Percentiles rank a stretch among this genome's conserved stretches.
These are phyloP conservation scores for Ericerus pela DNA, from an alignment of 1,140 invertebrate genomes.

Conservation along the genomic window DNA sequence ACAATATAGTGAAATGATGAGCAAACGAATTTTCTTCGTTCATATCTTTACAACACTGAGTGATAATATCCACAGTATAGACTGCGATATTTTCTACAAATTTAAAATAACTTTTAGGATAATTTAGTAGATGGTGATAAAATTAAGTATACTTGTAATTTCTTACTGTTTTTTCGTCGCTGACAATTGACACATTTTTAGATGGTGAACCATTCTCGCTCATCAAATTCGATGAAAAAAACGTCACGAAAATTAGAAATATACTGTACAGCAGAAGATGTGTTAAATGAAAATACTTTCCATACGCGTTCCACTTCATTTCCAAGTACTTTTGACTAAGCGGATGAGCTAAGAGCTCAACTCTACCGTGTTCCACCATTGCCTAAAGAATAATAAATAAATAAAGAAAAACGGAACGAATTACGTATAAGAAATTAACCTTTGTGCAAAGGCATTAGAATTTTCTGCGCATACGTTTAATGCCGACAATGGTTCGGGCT, in stretches of 20 bases:
- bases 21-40: too few relatives aligned
- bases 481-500: constrained; percentile 48
- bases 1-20: too few relatives aligned
- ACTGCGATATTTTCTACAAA: too few relatives aligned
- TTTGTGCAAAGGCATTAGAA: background rate
- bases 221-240: constrained; percentile 49
- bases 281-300: constrained; percentile 64
- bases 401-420: background rate
- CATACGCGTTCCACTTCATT: constrained; percentile 79
- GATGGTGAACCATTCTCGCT: constrained; percentile 18
- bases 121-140: too few relatives aligned
- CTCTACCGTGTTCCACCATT: constrained; percentile 63
- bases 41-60: too few relatives aligned
- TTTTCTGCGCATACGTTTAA: too few relatives aligned
- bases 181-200: too few relatives aligned
- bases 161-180: too few relatives aligned
- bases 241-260: constrained; percentile 56
- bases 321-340: constrained; percentile 68
- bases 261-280: constrained; percentile 59
- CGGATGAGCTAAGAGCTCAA: constrained; percentile 63
- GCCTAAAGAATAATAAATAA: constrained; percentile 36
- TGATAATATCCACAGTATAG: too few relatives aligned
- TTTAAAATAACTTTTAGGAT: too few relatives aligned
- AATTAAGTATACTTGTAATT: too few relatives aligned
- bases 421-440: background rate